Conservation (phyloP, 2,797 vertebrate species). For the Miichthys miiuy region DNA sequence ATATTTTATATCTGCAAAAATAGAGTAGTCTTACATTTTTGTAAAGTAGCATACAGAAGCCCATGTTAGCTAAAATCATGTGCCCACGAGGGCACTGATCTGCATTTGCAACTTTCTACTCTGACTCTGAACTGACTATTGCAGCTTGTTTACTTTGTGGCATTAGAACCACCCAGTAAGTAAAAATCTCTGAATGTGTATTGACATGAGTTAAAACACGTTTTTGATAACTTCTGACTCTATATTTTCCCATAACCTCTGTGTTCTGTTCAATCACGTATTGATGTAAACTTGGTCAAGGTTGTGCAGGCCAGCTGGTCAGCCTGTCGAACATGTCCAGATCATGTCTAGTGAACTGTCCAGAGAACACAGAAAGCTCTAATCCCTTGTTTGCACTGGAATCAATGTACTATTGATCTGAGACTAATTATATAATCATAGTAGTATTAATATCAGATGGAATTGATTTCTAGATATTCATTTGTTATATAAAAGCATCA, state of each 20-base stretch:
- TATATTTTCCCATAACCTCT: conserved; percentile 83
- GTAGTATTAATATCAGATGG: conserved; percentile 73
- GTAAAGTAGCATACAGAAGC: not conserved
- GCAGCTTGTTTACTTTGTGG: not conserved
- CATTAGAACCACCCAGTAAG: conserved; percentile 13
- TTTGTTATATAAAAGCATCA: conserved; percentile 50
- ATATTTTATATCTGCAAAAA: no score
- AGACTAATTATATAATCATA: conserved; percentile 82
- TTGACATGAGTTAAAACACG: conserved; percentile 45
- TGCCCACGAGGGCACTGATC: not conserved
- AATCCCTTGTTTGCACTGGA: conserved; percentile 81
- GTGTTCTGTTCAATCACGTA: conserved; percentile 77
- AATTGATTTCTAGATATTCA: conserved; percentile 67
- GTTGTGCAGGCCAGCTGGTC: conserved; percentile 75
- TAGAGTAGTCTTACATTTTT: not conserved
- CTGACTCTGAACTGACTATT: not conserved
- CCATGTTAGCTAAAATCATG: not conserved
- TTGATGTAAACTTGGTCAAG: conserved; percentile 80
- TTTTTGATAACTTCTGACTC: conserved; percentile 60
- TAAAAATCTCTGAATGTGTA: conserved; percentile 33
- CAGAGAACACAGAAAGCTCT: conserved; percentile 65
- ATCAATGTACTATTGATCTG: conserved; percentile 83
- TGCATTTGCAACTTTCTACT: not conserved
- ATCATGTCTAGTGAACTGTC: conserved; percentile 70
- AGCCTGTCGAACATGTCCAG: conserved; percentile 73